A percentile compares a stretch with the other conserved stretches of the same genome.
These are phyloP conservation scores for Chelon labrosus DNA, from an alignment of 2,797 vertebrate species.

Conservation along the genomic window DNA sequence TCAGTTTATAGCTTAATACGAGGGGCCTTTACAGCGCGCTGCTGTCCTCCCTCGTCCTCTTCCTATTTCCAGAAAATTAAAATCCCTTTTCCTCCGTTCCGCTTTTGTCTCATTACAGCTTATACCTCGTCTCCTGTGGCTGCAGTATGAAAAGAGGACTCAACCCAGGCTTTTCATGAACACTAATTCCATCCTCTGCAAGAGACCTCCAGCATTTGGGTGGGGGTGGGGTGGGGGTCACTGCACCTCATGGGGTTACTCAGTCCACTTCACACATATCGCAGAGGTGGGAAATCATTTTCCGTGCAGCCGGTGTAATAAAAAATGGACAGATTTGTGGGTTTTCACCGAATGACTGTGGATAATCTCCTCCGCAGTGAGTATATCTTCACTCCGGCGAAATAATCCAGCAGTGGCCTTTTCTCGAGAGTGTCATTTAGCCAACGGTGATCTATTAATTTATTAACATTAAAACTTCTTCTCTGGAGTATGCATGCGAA, in stretches of 20 bases:
- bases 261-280: constrained; percentile 3
- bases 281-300: constrained; percentile 29
- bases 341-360: background rate
- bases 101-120: constrained; percentile 53
- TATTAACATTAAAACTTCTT: background rate
- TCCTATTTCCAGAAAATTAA: constrained; percentile 65
- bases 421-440: background rate
- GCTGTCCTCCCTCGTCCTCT: constrained; percentile 24
- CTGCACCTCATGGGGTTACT: constrained; percentile 31
- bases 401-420: background rate
- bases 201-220: constrained; percentile 13
- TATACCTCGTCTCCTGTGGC: constrained; percentile 48
- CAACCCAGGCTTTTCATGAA: constrained; percentile 56
- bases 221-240: constrained; percentile 30
- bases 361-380: background rate
- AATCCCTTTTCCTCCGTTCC: constrained; percentile 65
- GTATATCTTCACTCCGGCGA: constrained; percentile 1
- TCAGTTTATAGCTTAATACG: constrained; percentile 50
- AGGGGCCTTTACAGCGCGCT: constrained; percentile 28
- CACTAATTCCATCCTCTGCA: constrained; percentile 48
- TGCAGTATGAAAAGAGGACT: constrained; percentile 56
- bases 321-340: constrained; percentile 9
- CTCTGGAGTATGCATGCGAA: background rate
- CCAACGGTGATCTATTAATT: background rate
- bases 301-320: constrained; percentile 1